Evolutionary conservation across 1,140 invertebrate genomes (phyloP).

Genomic region (Drosophila virilis): DNA sequence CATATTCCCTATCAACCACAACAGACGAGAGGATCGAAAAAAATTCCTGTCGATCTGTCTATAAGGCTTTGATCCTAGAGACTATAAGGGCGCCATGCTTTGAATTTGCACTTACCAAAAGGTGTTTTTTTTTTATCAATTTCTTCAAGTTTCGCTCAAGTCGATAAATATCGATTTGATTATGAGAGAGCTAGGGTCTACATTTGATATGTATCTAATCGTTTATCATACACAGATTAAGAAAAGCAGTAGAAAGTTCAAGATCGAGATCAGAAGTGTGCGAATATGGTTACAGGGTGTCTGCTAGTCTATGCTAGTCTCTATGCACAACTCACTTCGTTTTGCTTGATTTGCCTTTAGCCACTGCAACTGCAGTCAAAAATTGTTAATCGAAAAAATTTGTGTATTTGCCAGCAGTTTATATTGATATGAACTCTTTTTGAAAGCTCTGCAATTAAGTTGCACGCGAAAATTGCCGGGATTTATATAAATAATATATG

Average conservation of each 20-base stretch:
- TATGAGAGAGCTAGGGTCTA: too few species aligned
- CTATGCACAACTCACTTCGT: too few species aligned
- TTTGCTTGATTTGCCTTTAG: background rate
- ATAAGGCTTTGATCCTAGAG: too few species aligned
- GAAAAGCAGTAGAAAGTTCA: too few species aligned
- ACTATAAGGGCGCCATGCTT: too few species aligned
- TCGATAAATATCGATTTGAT: background rate
- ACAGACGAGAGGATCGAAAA: background rate
- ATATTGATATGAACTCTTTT: constrained; percentile 58
- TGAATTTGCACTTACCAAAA: too few species aligned
- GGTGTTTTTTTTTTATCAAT: too few species aligned
- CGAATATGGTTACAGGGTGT: background rate
- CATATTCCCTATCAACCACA: background rate
- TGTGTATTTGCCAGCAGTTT: constrained; percentile 40
- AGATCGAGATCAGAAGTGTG: background rate
- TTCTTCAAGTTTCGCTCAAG: too few species aligned
- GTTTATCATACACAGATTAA: too few species aligned
- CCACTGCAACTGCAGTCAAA: constrained; percentile 10
- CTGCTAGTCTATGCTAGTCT: background rate
- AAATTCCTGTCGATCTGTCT: too few species aligned
- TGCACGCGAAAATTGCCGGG: constrained; percentile 5
- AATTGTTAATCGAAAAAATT: constrained; percentile 13
- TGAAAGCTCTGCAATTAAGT: constrained; percentile 62
- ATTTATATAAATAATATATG: constrained; percentile 30
- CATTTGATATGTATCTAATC: too few species aligned